phyloP scores from a whole-genome alignment of 2,113 vertebrate genomes.

The Brienomyrus longianalis region DNA sequence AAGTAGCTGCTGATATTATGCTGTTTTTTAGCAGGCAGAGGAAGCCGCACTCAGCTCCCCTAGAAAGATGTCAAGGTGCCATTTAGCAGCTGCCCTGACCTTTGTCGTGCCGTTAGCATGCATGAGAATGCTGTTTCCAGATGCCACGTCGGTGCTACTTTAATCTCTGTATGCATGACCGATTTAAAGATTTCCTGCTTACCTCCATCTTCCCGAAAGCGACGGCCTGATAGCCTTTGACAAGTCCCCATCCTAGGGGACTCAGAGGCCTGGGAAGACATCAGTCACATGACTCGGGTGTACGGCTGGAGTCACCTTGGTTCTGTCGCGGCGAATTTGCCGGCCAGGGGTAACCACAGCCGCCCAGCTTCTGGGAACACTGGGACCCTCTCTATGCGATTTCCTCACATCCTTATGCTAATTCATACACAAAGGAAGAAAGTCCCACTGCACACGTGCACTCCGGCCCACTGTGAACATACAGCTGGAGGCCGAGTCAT shows the following conservation, averaged over 20 bases:
- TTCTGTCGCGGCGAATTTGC: background rate
- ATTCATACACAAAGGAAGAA: background rate
- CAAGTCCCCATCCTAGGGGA: background rate
- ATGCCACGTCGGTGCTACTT: background rate
- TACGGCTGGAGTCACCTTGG: constrained; percentile 1
- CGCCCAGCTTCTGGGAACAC: background rate
- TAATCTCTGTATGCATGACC: constrained; percentile 8
- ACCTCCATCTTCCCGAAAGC: background rate
- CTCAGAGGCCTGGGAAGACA: background rate
- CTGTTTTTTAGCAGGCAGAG: background rate
- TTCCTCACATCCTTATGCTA: background rate
- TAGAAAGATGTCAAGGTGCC: constrained; percentile 6
- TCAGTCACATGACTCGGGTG: background rate
- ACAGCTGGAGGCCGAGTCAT: constrained; percentile 18
- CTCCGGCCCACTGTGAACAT: background rate
- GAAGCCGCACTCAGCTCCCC: background rate
- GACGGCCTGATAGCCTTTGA: background rate
- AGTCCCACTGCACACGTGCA: background rate
- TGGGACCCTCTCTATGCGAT: constrained; percentile 3
- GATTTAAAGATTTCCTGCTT: constrained; percentile 25
- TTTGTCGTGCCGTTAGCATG: constrained; percentile 7
- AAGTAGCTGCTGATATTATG: background rate
- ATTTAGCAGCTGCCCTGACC: constrained; percentile 13
- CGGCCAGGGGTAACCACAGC: background rate
- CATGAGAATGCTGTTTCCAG: constrained; percentile 9